Evolutionary conservation across 1,140 invertebrate species (phyloP), one percentile per base, ranked within the genome.

Genomic region (Diorhabda elongata): DNA sequence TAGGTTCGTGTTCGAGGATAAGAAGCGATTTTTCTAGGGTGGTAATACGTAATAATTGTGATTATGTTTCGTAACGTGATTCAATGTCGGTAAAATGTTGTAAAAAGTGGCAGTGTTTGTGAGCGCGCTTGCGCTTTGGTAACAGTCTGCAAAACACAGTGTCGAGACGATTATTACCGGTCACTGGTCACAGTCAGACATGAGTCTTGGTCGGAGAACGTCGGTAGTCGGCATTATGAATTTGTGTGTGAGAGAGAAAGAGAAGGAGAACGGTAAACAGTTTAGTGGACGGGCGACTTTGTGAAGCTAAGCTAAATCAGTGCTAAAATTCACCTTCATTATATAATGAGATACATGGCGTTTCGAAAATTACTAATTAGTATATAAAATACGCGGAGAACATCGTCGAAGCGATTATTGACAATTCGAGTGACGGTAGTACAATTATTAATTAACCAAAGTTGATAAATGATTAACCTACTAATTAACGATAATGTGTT

Each of bases 141-240:
- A 67, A 70, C 69, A 74, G 75, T 76, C 75, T 76, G 73, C 70
- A 69, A 71, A 72, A 69, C 64, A 68, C 72, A 75, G 66, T 68
- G 63, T 64, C 63, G 65, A 67, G 65, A 67, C 65, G 65, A 67
- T 60, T 67, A 67, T 63, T 58, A 67, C 67, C 71, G 67, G 69
- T 71, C 71, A 67, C 69, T 67, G 67, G 69, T 71, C 71, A 67
- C 69, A 70, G 69, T 71, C 71, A 74, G 73, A 74, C 75, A 75
- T 70, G 75, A 73, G 58, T 44, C 65, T 42, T 67, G 65, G 71
- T 73, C 65, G 71, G 71, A 75, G 73, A 70, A 72, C 75, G 75
- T 77, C 73, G 73, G 73, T 67, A 62, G 70, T 68, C 69, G 66
- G 61, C 72, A 69, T 61, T 64, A 52, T 52, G 47, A 52, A 52